phyloP scores from a whole-genome alignment of 1,140 invertebrate species.

The Dufourea novaeangliae region DNA sequence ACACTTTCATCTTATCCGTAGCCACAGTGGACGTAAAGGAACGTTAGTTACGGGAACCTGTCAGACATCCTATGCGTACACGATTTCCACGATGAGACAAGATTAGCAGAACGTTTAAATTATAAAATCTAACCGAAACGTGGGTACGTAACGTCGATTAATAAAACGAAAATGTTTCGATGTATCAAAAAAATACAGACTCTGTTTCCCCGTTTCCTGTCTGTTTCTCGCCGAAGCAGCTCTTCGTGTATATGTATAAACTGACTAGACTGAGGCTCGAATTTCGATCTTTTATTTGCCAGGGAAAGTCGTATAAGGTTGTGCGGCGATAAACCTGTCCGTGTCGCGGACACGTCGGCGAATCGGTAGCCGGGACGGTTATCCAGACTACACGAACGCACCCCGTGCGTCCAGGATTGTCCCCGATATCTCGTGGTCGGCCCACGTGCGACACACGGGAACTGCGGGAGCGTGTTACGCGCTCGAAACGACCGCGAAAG shows the following conservation, averaged over 20 bases:
- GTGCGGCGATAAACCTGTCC: slow-evolving; percentile 35
- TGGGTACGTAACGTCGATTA: no score
- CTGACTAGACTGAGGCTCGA: slow-evolving; percentile 21
- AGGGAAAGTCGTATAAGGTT: slow-evolving; percentile 21
- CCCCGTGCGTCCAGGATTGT: slow-evolving; percentile 58
- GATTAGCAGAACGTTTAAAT: no score
- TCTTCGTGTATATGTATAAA: slow-evolving; percentile 15
- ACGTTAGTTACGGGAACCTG: no score
- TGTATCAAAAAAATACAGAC: no score
- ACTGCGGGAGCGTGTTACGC: slow-evolving; percentile 64
- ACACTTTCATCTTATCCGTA: no score
- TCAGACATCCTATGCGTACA: no score
- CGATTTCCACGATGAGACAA: no score
- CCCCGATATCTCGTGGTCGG: slow-evolving; percentile 53
- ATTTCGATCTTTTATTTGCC: slow-evolving; percentile 30
- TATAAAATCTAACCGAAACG: no score
- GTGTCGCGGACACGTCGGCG: slow-evolving; percentile 31
- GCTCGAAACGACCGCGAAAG: slow-evolving; percentile 23
- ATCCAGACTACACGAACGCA: slow-evolving; percentile 52
- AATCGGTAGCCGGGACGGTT: slow-evolving; percentile 58
- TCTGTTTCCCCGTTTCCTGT: slow-evolving; percentile 25
- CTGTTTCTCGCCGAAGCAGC: neutral
- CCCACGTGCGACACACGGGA: slow-evolving; percentile 73
- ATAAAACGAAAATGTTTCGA: neutral
- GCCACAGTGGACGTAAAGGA: no score